Conservation (phyloP, 2,113 vertebrate species). For the Marcusenius ussheri region DNA sequence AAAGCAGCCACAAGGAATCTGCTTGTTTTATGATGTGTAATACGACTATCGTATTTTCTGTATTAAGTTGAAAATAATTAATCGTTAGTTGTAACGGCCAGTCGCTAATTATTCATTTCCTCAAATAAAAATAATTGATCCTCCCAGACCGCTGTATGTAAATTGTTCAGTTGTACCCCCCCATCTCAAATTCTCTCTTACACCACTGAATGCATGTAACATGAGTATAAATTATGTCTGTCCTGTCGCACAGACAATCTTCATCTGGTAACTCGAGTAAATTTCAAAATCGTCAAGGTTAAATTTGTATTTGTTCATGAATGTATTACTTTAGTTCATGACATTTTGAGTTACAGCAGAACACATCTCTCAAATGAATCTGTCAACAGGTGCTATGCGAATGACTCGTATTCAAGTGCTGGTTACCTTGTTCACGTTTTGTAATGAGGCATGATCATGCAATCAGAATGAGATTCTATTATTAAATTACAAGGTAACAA, state of each 20-base stretch:
- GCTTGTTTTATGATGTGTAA: neutral
- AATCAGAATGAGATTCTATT: neutral
- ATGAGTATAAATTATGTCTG: neutral
- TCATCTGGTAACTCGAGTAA: neutral
- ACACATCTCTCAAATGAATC: neutral
- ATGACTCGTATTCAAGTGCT: neutral
- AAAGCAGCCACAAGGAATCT: neutral
- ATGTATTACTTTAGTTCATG: neutral
- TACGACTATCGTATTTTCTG: neutral
- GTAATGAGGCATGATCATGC: neutral
- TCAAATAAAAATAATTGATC: neutral
- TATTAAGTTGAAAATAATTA: neutral
- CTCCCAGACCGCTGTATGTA: neutral
- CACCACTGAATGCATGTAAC: neutral
- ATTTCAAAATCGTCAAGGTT: neutral
- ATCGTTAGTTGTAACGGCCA: neutral
- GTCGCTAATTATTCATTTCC: neutral
- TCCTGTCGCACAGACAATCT: neutral
- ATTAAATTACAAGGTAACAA: neutral
- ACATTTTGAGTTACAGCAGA: neutral
- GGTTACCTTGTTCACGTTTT: neutral
- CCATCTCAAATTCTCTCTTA: neutral
- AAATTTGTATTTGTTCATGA: neutral
- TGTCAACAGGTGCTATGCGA: neutral
- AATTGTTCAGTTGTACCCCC: neutral